Evolutionary conservation across 2,113 vertebrate species (phyloP).

Genomic region (Enhydra lutris): DNA sequence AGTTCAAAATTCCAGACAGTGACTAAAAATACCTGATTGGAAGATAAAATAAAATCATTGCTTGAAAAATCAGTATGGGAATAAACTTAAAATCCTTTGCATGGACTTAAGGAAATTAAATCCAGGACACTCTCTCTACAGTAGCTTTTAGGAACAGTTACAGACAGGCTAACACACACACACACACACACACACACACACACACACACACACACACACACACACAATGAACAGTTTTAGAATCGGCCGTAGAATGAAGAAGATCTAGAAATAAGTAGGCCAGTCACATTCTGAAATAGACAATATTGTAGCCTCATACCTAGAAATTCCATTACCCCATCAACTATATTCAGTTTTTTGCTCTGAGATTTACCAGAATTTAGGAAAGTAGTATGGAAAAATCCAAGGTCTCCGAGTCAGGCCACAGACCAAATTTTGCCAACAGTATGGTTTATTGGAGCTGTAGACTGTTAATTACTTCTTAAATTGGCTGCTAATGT

Average conservation of each 20-base stretch:
- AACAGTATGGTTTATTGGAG: background rate
- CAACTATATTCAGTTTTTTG: background rate
- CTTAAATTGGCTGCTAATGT: background rate
- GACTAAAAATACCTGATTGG: conserved; percentile 91
- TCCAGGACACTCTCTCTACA: accelerated
- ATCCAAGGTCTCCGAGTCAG: background rate
- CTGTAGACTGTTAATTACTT: background rate
- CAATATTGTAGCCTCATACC: background rate
- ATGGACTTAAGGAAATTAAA: background rate
- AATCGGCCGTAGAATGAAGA: background rate
- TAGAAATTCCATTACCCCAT: background rate
- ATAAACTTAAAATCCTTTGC: background rate
- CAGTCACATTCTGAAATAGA: background rate
- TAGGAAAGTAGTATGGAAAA: background rate
- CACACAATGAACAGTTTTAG: background rate
- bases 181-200: too few relatives aligned
- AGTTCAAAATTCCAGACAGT: conserved; percentile 94
- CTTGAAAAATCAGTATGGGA: background rate
- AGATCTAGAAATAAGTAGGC: background rate
- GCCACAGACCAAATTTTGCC: background rate
- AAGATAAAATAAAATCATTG: conserved; percentile 17
- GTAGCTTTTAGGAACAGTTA: background rate
- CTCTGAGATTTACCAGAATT: background rate
- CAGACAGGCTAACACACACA: background rate
- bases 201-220: background rate